These are phyloP conservation scores for Tangara arthus DNA, from an alignment of 2,797 vertebrate genomes.

Conservation along the genomic window DNA sequence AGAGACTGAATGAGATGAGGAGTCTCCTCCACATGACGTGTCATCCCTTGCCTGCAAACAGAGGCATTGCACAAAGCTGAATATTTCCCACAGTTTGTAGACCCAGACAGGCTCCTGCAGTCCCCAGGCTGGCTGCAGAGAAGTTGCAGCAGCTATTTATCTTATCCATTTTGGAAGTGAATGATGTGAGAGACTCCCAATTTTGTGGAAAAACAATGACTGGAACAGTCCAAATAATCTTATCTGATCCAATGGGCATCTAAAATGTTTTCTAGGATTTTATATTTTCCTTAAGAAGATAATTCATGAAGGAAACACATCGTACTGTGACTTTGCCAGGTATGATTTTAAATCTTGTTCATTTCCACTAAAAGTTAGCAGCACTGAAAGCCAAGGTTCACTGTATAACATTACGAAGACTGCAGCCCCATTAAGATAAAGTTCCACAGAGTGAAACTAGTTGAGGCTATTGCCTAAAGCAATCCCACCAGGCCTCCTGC, in stretches of 20 bases:
- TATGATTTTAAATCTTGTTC: neutral
- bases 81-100: neutral
- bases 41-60: neutral
- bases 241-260: neutral
- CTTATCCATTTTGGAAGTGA: neutral
- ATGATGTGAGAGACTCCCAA: neutral
- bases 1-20: neutral
- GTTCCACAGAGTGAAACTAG: neutral
- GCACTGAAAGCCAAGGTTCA: neutral
- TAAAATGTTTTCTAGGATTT: neutral
- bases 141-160: neutral
- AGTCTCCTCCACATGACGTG: neutral
- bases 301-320: neutral
- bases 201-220: neutral
- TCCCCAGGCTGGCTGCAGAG: neutral
- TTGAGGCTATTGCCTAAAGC: conserved; percentile 26
- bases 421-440: conserved; percentile 2
- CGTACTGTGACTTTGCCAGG: neutral
- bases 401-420: neutral
- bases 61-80: neutral
- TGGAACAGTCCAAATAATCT: neutral
- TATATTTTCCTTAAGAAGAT: neutral
- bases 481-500: conserved; percentile 32
- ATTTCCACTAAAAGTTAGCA: neutral
- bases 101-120: neutral